A percentile compares a stretch with the other conserved stretches of the same genome.
Conservation (phyloP, 2,113 vertebrate species). For the Sturnira hondurensis region DNA sequence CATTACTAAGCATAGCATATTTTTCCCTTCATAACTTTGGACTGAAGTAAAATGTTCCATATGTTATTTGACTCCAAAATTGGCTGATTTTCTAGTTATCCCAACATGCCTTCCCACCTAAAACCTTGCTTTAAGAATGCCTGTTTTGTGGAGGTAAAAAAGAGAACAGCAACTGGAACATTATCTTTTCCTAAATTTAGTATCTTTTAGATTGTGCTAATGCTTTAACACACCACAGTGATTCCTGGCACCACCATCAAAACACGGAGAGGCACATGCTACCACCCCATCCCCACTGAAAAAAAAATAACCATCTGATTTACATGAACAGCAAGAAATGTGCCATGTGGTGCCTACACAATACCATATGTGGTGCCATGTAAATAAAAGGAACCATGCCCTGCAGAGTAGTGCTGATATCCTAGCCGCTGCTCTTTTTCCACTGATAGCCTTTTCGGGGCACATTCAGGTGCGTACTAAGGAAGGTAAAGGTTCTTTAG, state of each 20-base stretch:
- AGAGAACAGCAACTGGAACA: not conserved
- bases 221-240: not conserved
- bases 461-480: not conserved
- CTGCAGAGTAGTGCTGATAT: not conserved
- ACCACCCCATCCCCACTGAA: not conserved
- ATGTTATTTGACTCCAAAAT: constrained; percentile 1
- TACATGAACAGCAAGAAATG: not conserved
- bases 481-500: not conserved
- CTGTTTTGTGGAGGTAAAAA: not conserved
- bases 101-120: not conserved
- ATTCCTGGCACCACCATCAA: not conserved
- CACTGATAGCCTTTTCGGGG: not conserved
- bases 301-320: not conserved
- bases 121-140: not conserved
- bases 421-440: not conserved
- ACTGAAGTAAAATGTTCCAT: not conserved
- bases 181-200: not conserved
- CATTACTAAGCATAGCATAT: not conserved
- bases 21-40: not conserved
- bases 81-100: not conserved
- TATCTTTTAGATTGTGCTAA: not conserved
- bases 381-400: not conserved
- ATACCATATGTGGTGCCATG: not conserved
- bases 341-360: not conserved
- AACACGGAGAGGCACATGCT: not conserved